These are phyloP conservation scores for Uria lomvia DNA, from an alignment of 2,113 vertebrate species.

Conservation along the genomic window DNA sequence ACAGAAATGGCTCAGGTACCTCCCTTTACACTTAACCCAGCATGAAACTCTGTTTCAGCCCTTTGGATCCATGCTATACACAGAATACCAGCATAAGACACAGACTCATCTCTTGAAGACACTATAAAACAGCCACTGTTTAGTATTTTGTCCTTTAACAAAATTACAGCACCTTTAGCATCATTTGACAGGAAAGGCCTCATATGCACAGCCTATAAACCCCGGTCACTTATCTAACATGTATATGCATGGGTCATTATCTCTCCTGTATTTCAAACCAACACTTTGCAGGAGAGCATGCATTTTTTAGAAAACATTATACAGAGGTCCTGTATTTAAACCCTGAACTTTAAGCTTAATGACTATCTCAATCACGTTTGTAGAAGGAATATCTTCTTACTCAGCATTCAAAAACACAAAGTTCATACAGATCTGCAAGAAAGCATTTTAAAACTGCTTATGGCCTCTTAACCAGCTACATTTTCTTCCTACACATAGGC, in stretches of 20 bases:
- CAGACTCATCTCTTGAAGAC: background rate
- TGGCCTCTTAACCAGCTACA: slow-evolving; percentile 34
- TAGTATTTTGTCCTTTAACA: background rate
- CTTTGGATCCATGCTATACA: background rate
- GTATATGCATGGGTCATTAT: background rate
- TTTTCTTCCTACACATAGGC: slow-evolving; percentile 36
- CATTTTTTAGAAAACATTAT: slow-evolving; percentile 29
- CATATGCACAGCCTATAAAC: background rate
- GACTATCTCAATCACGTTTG: background rate
- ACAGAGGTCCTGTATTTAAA: slow-evolving; percentile 21
- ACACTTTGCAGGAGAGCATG: background rate
- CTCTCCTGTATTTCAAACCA: background rate
- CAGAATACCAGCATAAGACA: background rate
- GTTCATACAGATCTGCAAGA: slow-evolving; percentile 27
- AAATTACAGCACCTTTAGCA: background rate
- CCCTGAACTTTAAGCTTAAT: slow-evolving; percentile 49
- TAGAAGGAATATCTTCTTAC: slow-evolving; percentile 32
- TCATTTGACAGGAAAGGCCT: background rate
- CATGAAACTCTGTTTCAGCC: background rate
- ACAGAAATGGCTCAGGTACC: accelerated
- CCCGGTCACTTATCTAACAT: background rate
- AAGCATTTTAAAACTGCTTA: slow-evolving; percentile 47
- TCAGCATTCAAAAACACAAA: slow-evolving; percentile 14
- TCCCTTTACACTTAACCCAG: background rate
- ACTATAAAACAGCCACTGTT: background rate